Conservation (phyloP, 2,113 vertebrate genomes). For the Pampusana beccarii region DNA sequence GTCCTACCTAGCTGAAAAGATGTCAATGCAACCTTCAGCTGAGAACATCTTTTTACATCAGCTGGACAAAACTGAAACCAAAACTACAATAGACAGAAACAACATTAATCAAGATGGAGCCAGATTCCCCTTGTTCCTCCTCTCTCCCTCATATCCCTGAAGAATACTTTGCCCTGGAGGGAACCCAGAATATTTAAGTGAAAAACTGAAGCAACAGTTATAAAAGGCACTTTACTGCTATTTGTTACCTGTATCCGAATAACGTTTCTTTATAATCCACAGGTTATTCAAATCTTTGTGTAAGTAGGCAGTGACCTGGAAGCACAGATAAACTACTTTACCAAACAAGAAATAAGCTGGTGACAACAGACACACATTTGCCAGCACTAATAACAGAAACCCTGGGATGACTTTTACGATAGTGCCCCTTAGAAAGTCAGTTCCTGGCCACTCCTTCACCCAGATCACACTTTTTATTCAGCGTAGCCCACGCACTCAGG, state of each 20-base stretch:
- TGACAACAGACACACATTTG: neutral
- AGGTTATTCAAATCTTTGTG: conserved; percentile 97
- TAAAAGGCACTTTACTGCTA: neutral
- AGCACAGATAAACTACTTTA: neutral
- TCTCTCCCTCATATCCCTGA: neutral
- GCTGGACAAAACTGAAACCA: neutral
- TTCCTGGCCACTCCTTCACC: neutral
- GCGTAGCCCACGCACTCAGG: fast-evolving
- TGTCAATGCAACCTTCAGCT: neutral
- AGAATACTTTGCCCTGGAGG: neutral
- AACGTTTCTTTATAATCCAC: conserved; percentile 90
- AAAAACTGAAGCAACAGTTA: neutral
- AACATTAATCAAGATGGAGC: neutral
- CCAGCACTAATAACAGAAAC: neutral
- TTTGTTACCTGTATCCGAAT: conserved; percentile 80
- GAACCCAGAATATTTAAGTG: neutral
- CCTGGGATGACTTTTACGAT: neutral
- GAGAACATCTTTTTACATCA: conserved; percentile 14
- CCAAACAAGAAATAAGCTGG: neutral
- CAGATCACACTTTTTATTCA: neutral
- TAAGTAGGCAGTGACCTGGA: conserved; percentile 92
- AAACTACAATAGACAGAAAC: neutral
- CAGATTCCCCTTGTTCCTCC: neutral
- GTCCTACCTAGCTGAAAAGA: neutral
- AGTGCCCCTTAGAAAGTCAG: neutral